Conservation (phyloP, 2,888 invertebrate genomes). For the Dioctria linearis region DNA sequence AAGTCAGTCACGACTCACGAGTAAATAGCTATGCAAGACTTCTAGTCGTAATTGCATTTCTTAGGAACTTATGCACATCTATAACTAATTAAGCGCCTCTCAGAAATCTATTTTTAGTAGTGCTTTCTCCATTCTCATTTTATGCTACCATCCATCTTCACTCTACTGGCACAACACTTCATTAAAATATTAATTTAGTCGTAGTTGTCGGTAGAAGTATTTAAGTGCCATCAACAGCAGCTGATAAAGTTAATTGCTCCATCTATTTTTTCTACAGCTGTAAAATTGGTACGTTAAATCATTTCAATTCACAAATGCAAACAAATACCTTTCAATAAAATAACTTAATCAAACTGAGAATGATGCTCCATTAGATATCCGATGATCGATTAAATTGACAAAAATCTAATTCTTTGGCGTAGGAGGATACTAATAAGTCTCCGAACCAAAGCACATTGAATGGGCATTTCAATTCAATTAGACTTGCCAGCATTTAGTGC, state of each 20-base stretch:
- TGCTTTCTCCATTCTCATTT: too few relatives aligned
- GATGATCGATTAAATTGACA: slow-evolving; percentile 3
- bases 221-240: neutral
- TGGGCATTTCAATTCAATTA: slow-evolving; percentile 7
- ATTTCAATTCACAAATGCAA: neutral
- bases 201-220: neutral
- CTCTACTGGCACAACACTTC: neutral
- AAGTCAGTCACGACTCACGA: neutral
- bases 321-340: neutral
- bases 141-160: neutral
- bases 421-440: neutral
- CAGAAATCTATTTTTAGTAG: neutral
- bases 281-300: neutral
- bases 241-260: neutral
- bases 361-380: neutral
- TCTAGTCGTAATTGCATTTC: neutral
- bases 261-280: neutral
- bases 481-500: neutral
- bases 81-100: neutral
- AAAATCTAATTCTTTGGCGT: neutral
- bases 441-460: neutral
- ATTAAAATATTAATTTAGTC: neutral
- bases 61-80: neutral
- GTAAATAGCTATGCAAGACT: neutral
- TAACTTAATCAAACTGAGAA: neutral